A percentile compares a stretch with the other conserved stretches of the same genome.
Evolutionary conservation across 2,113 vertebrate genomes (phyloP).

Genomic region (Oxyruncus cristatus): DNA sequence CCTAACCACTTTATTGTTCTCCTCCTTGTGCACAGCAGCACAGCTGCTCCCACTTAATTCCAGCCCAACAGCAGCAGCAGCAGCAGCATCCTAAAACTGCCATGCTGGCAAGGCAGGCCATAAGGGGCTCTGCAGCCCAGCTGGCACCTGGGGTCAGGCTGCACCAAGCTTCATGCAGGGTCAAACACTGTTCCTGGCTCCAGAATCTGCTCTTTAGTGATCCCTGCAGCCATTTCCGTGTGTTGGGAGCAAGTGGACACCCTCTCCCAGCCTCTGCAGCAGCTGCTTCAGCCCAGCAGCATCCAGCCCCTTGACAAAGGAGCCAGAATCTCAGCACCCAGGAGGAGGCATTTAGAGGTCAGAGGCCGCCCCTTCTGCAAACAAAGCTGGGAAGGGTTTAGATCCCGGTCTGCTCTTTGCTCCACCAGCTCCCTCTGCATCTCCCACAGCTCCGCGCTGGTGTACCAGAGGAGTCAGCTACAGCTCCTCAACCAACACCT

Average conservation of each 20-base stretch:
- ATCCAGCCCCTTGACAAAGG: rapidly evolving
- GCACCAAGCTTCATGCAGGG: rapidly evolving
- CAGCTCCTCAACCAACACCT: background rate
- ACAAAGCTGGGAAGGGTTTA: background rate
- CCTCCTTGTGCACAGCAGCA: background rate
- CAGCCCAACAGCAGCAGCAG: background rate
- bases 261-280: background rate
- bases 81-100: background rate
- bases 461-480: background rate
- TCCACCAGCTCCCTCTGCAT: background rate
- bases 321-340: background rate
- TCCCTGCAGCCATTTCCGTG: rapidly evolving
- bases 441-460: background rate
- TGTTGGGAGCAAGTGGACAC: rapidly evolving
- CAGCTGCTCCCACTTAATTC: slow-evolving; percentile 46
- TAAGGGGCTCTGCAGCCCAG: background rate
- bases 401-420: background rate
- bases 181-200: background rate
- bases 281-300: background rate
- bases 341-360: rapidly evolving
- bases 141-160: background rate
- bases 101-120: background rate
- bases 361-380: background rate
- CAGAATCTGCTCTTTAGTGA: background rate
- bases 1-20: background rate